Percentiles rank a stretch among this genome's conserved stretches.
These are phyloP conservation scores for Lasioglossum figueresi DNA, from an alignment of 2,888 invertebrate genomes.

Conservation along the genomic window DNA sequence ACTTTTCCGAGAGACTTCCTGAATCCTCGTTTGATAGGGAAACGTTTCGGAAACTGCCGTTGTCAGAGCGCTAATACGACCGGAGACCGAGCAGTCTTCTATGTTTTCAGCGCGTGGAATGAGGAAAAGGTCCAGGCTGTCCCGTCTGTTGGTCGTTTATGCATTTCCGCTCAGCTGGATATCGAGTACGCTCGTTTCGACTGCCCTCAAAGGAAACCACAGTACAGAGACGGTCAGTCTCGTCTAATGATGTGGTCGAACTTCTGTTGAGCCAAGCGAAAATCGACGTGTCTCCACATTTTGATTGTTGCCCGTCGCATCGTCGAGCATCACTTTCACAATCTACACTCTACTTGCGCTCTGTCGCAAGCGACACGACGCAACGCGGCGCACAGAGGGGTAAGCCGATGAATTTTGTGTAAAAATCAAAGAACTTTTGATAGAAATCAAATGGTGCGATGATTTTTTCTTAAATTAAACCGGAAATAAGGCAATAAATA, in stretches of 20 bases:
- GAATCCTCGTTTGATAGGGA: slow-evolving; percentile 41
- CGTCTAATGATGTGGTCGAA: slow-evolving; percentile 82
- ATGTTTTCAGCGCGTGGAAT: slow-evolving; percentile 37
- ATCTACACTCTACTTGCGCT: background rate
- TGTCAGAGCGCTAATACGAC: slow-evolving; percentile 20
- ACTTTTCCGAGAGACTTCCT: slow-evolving; percentile 43
- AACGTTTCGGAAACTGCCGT: slow-evolving; percentile 13
- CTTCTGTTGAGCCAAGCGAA: slow-evolving; percentile 63
- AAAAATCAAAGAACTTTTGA: no score
- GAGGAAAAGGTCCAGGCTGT: slow-evolving; percentile 38
- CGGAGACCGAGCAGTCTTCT: slow-evolving; percentile 19
- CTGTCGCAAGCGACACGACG: background rate
- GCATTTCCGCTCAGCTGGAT: slow-evolving; percentile 81
- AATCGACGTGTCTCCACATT: slow-evolving; percentile 72
- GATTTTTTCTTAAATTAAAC: no score
- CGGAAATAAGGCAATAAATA: no score
- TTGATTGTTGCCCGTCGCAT: slow-evolving; percentile 54
- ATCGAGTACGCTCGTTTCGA: slow-evolving; percentile 62
- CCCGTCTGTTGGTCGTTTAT: slow-evolving; percentile 70
- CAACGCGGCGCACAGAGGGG: no score
- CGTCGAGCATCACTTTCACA: slow-evolving; percentile 11
- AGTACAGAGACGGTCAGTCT: slow-evolving; percentile 75
- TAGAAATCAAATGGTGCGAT: no score
- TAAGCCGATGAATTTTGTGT: no score
- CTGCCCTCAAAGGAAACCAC: slow-evolving; percentile 81